Evolutionary conservation across 1,140 invertebrate species (phyloP), one percentile per base, ranked within the genome.

Genomic region (Lerema accius): DNA sequence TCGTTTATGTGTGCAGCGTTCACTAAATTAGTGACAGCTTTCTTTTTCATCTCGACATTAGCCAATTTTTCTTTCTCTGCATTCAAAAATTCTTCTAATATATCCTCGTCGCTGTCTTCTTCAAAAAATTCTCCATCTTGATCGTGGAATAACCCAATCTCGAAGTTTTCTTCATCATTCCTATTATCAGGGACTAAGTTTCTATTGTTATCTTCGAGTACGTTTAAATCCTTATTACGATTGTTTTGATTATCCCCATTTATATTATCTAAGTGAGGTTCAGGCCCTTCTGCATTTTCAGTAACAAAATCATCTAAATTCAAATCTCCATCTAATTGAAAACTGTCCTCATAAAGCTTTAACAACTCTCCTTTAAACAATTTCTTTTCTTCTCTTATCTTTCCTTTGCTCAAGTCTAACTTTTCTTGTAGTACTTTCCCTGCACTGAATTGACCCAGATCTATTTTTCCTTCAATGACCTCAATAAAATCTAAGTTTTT

Each of bases 21-120:
- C 4, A 6, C 51, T 4, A 15, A 16, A 4, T n/a, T 28, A 10
- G 13, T 13, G 42, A 15, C 14, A 7, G 39, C 13, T 19, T 51
- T 39, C 11, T 40, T 13, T 23, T 40, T 53, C 39, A 16, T 45
- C 9, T 4, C 40, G n/a, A 13, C 32, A 35, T 15, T 37, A 35
- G 10, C 10, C 3, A n/a, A 46, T 58, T 48, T 26, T 19, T 50
- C 43, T 17, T 43, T 37, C 13, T 53, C 13, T 58, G 17, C 37
- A 58, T 64, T 35, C 16, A 80, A 61, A 42, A 84, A 79, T 40
- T 86, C 80, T 35, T 82, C 77, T 37, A 79, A 56, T 1, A 76
- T 63, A 48, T 79, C 73, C 15, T 72, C 67, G 19, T 83, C 70
- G 4, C 59, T 42, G 46, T 63, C 35, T 0, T 68, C 62, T 39